phyloP scores from a whole-genome alignment of 1,140 invertebrate species.

The Plectrocnemia conspersa region DNA sequence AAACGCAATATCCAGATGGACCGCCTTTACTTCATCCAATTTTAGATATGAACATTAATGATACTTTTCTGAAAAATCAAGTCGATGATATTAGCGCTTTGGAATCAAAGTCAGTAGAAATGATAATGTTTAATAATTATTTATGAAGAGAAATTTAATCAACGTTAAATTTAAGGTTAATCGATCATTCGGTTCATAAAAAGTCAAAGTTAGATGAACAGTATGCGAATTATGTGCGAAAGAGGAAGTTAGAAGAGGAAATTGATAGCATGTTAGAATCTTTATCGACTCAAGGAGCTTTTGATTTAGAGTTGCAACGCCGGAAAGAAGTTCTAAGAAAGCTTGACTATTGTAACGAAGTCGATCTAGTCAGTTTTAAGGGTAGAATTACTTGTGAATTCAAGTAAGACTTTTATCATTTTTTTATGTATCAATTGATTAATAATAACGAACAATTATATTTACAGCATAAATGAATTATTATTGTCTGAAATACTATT shows the following conservation, averaged over 20 bases:
- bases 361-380: conserved; percentile 94
- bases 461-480: conserved; percentile 85
- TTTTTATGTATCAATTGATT: background rate
- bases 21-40: conserved; percentile 89
- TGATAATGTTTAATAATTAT: too few relatives aligned
- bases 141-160: background rate
- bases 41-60: conserved; percentile 93
- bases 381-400: conserved; percentile 97
- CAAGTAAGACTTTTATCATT: conserved; percentile 52
- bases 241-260: too few relatives aligned
- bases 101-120: conserved; percentile 60
- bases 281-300: background rate
- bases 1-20: conserved; percentile 79
- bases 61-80: conserved; percentile 70
- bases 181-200: conserved; percentile 11
- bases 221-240: too few relatives aligned
- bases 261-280: too few relatives aligned
- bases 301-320: conserved; percentile 86
- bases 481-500: conserved; percentile 97
- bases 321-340: conserved; percentile 88
- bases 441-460: background rate
- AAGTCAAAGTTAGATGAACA: too few relatives aligned
- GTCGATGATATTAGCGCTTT: conserved; percentile 77
- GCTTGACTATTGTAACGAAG: conserved; percentile 86
- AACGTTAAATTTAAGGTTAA: background rate